These are phyloP conservation scores for Pterocles gutturalis DNA, from an alignment of 2,113 vertebrate genomes.

Conservation along the genomic window DNA sequence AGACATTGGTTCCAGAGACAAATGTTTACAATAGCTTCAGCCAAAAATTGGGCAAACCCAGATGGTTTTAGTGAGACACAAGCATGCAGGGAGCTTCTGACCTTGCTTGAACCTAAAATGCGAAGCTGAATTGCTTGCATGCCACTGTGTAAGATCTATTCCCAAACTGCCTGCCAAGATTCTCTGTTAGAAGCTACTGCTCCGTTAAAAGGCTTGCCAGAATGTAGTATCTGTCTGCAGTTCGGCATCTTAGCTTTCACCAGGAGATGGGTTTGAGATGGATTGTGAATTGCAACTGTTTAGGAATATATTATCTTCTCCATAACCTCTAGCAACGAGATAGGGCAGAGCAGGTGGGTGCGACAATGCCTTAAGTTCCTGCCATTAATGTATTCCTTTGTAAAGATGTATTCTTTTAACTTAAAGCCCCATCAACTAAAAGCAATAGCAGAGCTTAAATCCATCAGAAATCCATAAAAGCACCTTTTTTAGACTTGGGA, in stretches of 20 bases:
- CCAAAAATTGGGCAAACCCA: not conserved
- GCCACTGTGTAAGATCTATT: not conserved
- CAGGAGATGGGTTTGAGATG: not conserved
- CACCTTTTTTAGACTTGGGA: not conserved
- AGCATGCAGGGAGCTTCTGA: slow-evolving; percentile 24
- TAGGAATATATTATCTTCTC: not conserved
- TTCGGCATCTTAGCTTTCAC: not conserved
- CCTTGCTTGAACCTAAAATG: slow-evolving; percentile 18
- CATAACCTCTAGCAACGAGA: not conserved
- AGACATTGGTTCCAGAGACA: not conserved
- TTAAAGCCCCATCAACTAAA: not conserved
- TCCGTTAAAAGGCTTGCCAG: not conserved
- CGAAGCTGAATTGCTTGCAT: not conserved
- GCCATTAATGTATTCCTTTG: not conserved
- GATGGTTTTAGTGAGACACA: slow-evolving; percentile 8
- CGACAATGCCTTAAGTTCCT: not conserved
- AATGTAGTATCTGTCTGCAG: not conserved
- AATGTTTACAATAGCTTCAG: not conserved
- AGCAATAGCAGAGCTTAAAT: not conserved
- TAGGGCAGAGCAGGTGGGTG: not conserved
- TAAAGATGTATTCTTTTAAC: not conserved
- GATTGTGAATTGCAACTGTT: not conserved
- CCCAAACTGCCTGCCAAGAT: slow-evolving; percentile 32
- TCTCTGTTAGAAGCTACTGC: not conserved
- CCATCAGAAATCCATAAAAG: not conserved